Conservation (phyloP, 2,888 invertebrate species). For the Oscheius sp. region DNA sequence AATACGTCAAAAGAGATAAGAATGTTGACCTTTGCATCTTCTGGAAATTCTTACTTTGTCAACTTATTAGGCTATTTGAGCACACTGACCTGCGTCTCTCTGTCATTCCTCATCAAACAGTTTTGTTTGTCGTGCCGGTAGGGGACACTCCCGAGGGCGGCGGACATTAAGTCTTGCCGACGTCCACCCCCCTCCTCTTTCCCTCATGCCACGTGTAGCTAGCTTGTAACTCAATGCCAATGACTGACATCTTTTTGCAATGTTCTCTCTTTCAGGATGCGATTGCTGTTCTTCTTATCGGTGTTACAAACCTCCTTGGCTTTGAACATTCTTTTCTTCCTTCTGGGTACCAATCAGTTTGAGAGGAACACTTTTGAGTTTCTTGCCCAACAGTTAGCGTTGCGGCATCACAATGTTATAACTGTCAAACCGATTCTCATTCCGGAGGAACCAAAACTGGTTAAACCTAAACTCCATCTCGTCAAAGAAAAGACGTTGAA, state of each 20-base stretch:
- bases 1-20: not conserved
- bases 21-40: too few species aligned
- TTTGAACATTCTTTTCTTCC: constrained; percentile 66
- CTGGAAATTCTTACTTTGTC: not conserved
- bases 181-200: constrained; percentile 15
- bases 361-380: constrained; percentile 66
- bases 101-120: constrained; percentile 26
- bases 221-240: not conserved
- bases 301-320: constrained; percentile 17
- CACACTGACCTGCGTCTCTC: constrained; percentile 21
- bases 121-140: constrained; percentile 28
- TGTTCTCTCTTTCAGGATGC: constrained; percentile 17
- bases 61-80: constrained; percentile 7
- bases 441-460: constrained; percentile 69
- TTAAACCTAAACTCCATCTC: constrained; percentile 66
- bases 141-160: constrained; percentile 14
- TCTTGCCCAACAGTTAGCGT: constrained; percentile 68
- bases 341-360: constrained; percentile 68
- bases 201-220: constrained; percentile 14
- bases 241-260: constrained; percentile 12
- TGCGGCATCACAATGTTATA: constrained; percentile 51
- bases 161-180: constrained; percentile 27
- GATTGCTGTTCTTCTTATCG: constrained; percentile 3
- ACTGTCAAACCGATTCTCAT: constrained; percentile 68
- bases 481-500: constrained; percentile 69